Percentiles rank a stretch among this genome's conserved stretches.
Conservation (phyloP, 2,888 invertebrate genomes). For the Argynnis bischoffii region DNA sequence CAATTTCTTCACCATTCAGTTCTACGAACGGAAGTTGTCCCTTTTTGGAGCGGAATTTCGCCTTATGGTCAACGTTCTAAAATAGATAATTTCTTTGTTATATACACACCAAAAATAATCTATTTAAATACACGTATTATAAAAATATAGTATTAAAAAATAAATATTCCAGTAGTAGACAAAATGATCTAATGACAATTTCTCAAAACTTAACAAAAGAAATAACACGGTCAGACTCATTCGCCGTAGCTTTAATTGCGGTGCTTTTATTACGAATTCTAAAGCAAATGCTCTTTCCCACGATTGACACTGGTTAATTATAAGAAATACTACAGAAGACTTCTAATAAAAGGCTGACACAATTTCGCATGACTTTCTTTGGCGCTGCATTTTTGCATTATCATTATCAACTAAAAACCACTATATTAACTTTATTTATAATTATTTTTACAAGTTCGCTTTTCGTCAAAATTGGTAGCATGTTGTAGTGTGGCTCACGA, state of each 20-base stretch:
- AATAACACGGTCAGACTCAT: not conserved
- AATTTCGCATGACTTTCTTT: slow-evolving; percentile 19
- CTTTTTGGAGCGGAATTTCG: slow-evolving; percentile 96
- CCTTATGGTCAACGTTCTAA: slow-evolving; percentile 97
- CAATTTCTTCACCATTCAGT: slow-evolving; percentile 96
- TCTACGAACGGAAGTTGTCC: slow-evolving; percentile 97
- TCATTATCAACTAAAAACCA: no score
- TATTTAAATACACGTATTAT: not conserved
- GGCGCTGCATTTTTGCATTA: not conserved
- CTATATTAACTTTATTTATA: no score
- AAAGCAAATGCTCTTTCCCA: slow-evolving; percentile 4
- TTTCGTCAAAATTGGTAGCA: not conserved
- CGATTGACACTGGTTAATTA: slow-evolving; percentile 4
- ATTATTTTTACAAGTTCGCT: not conserved
- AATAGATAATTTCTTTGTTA: slow-evolving; percentile 50
- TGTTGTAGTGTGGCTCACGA: no score
- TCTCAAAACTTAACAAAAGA: not conserved
- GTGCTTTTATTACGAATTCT: slow-evolving; percentile 17
- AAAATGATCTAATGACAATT: not conserved
- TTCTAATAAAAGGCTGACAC: slow-evolving; percentile 2
- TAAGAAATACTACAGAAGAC: not conserved
- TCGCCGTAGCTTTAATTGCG: slow-evolving; percentile 5
- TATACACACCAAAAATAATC: not conserved
- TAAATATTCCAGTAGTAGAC: not conserved
- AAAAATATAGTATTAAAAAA: not conserved